Evolutionary conservation across 2,113 vertebrate genomes (phyloP).

Genomic region (Chamaea fasciata): DNA sequence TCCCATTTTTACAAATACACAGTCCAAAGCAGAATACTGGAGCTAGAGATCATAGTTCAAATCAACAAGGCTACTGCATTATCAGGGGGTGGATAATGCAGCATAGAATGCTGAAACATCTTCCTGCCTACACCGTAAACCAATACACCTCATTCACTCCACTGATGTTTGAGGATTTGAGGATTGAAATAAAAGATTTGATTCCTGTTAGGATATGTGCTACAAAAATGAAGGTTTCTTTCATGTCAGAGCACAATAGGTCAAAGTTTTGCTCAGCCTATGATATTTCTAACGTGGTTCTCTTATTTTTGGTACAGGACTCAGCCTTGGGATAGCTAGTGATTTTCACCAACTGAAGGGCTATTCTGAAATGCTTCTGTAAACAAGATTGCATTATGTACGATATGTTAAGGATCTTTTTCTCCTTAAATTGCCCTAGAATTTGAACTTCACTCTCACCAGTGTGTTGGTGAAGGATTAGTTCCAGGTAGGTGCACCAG

Average conservation of each 20-base stretch:
- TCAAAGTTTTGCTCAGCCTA: not conserved
- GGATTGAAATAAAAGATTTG: not conserved
- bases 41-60: not conserved
- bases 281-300: not conserved
- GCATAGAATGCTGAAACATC: not conserved
- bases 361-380: not conserved
- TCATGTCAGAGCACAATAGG: not conserved
- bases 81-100: not conserved
- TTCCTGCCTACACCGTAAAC: not conserved
- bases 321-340: not conserved
- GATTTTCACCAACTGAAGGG: not conserved
- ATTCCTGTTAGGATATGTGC: not conserved
- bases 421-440: not conserved
- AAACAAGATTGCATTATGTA: not conserved
- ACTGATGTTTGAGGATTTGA: not conserved
- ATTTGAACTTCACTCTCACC: not conserved
- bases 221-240: not conserved
- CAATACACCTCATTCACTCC: not conserved
- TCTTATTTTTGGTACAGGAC: not conserved
- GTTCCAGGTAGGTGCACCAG: not conserved
- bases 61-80: not conserved
- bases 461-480: not conserved
- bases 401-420: not conserved
- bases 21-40: not conserved
- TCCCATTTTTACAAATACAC: not conserved